These are phyloP conservation scores for Danio choprae DNA, from an alignment of 2,797 vertebrate species.

Conservation along the genomic window DNA sequence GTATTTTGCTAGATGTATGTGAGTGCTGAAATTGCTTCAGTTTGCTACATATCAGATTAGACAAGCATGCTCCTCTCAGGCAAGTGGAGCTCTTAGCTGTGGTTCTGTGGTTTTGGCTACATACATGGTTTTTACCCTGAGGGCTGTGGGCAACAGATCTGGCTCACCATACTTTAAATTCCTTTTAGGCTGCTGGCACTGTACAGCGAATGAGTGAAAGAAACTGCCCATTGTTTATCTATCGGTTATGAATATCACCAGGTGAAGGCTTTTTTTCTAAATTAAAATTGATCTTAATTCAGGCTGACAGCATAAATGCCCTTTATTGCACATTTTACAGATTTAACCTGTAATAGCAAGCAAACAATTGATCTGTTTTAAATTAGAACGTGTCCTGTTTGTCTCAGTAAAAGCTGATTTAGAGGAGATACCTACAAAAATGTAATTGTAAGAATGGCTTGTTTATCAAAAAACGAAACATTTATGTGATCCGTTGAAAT, in stretches of 20 bases:
- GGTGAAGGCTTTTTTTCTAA: neutral
- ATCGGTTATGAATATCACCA: neutral
- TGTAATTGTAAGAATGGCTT: too few relatives aligned
- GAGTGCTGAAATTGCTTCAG: neutral
- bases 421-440: too few relatives aligned
- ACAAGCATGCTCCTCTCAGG: constrained; percentile 16
- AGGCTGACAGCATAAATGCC: neutral
- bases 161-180: constrained; percentile 39
- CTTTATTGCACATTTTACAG: neutral
- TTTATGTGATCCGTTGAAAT: too few relatives aligned
- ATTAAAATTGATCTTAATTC: neutral
- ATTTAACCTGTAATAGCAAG: too few relatives aligned
- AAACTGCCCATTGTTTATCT: neutral
- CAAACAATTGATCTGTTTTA: too few relatives aligned
- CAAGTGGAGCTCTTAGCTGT: constrained; percentile 46
- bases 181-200: neutral
- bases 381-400: too few relatives aligned
- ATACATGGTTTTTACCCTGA: constrained; percentile 56
- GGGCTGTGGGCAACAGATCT: constrained; percentile 62
- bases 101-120: constrained; percentile 76
- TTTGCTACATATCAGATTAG: constrained; percentile 29
- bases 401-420: too few relatives aligned
- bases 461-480: too few relatives aligned
- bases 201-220: neutral
- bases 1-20: neutral